phyloP scores from a whole-genome alignment of 92 coral and sea anemone genomes.

The Zoanthus sansibaricus region DNA sequence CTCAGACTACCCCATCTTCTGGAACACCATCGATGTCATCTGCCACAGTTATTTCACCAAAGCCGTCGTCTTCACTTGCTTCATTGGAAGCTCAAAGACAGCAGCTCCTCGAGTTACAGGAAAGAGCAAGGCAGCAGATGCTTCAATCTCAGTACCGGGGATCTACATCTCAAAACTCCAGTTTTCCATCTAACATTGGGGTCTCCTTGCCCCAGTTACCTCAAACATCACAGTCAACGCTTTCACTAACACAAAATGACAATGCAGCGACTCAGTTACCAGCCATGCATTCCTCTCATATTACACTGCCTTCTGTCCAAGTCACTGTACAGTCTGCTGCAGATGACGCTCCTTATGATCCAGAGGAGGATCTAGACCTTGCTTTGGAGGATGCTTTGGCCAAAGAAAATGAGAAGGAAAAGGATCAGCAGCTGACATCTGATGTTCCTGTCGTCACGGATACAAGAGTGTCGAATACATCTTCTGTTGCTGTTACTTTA shows the following conservation, averaged over 20 bases:
- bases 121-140: constrained; percentile 72
- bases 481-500: background rate
- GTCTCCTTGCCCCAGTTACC: constrained; percentile 23
- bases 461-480: background rate
- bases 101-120: constrained; percentile 72
- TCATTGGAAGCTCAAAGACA: constrained; percentile 63
- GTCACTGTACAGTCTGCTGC: constrained; percentile 41
- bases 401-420: constrained; percentile 12
- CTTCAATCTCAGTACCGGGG: constrained; percentile 47
- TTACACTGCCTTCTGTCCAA: background rate
- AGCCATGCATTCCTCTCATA: constrained; percentile 1
- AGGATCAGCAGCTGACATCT: background rate
- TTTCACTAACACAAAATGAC: background rate
- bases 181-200: background rate
- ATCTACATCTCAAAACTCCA: constrained; percentile 6
- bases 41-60: constrained; percentile 29
- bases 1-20: constrained; percentile 64
- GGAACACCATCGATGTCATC: constrained; percentile 74
- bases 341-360: constrained; percentile 93
- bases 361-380: constrained; percentile 90
- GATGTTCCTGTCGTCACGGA: background rate
- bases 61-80: constrained; percentile 33
- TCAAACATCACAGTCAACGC: constrained; percentile 15
- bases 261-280: background rate
- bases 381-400: constrained; percentile 61